Conservation (phyloP, 2,797 vertebrate species). For the Hirundo rustica region DNA sequence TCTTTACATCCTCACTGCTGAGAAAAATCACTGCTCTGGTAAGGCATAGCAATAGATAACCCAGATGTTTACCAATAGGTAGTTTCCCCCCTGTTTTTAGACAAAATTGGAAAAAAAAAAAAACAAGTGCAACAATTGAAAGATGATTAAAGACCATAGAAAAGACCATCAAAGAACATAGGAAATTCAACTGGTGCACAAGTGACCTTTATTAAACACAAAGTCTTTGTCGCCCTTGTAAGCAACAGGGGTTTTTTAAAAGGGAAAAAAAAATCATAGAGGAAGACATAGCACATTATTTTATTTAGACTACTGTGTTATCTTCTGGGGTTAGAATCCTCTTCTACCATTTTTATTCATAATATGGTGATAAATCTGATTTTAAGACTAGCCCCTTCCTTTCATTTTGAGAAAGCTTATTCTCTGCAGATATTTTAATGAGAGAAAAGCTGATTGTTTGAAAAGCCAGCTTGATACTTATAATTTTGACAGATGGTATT, state of each 20-base stretch:
- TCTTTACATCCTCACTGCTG: neutral
- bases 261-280: neutral
- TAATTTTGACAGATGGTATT: constrained; percentile 10
- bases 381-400: neutral
- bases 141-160: too few species aligned
- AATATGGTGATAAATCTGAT: neutral
- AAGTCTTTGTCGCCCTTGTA: neutral
- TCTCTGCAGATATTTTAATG: neutral
- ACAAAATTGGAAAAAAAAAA: neutral
- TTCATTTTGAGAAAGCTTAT: neutral
- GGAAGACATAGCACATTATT: neutral
- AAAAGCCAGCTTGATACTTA: neutral
- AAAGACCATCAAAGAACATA: too few species aligned
- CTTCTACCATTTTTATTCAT: neutral
- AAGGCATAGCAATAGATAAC: neutral
- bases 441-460: constrained; percentile 17
- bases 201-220: neutral
- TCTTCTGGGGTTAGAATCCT: neutral
- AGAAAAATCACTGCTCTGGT: neutral
- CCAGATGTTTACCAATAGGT: neutral
- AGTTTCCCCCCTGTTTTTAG: neutral
- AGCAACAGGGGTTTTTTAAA: neutral
- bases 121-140: neutral
- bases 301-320: neutral
- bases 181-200: neutral